Conservation (phyloP, 2,113 vertebrate species). For the Motacilla tschutschensis region DNA sequence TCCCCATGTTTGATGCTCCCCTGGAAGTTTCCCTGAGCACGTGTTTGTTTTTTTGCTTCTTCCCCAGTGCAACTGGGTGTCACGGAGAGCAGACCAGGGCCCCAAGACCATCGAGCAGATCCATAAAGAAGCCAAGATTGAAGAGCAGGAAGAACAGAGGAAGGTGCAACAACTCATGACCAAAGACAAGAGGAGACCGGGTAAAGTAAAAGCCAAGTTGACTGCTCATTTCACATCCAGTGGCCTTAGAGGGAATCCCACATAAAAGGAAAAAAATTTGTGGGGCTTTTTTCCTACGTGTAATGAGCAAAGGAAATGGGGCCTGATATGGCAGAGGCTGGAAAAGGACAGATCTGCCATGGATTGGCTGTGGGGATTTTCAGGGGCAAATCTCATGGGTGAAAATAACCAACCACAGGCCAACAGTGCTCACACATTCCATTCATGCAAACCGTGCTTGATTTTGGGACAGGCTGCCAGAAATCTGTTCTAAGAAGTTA, state of each 20-base stretch:
- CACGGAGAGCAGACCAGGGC: slow-evolving; percentile 92
- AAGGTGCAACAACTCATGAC: slow-evolving; percentile 96
- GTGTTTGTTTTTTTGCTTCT: background rate
- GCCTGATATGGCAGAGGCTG: background rate
- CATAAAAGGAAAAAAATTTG: background rate
- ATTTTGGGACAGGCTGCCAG: background rate
- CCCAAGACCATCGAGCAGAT: slow-evolving; percentile 98
- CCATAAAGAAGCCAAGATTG: slow-evolving; percentile 96
- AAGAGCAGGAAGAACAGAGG: slow-evolving; percentile 95
- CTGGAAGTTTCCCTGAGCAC: background rate
- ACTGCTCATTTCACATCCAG: background rate
- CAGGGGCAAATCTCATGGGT: background rate
- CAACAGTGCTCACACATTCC: background rate
- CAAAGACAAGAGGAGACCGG: slow-evolving; percentile 93
- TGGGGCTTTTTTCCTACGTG: rapidly evolving
- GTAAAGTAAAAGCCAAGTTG: slow-evolving; percentile 62
- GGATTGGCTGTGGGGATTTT: background rate
- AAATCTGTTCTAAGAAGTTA: background rate
- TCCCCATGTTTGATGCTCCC: rapidly evolving
- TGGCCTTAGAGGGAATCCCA: background rate
- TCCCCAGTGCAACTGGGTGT: slow-evolving; percentile 92
- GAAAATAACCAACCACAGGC: background rate
- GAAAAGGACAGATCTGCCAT: background rate
- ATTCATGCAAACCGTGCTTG: background rate
- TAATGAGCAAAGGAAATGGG: background rate